Conservation (phyloP, 1,140 invertebrate species). For the Calosoma granatense region DNA sequence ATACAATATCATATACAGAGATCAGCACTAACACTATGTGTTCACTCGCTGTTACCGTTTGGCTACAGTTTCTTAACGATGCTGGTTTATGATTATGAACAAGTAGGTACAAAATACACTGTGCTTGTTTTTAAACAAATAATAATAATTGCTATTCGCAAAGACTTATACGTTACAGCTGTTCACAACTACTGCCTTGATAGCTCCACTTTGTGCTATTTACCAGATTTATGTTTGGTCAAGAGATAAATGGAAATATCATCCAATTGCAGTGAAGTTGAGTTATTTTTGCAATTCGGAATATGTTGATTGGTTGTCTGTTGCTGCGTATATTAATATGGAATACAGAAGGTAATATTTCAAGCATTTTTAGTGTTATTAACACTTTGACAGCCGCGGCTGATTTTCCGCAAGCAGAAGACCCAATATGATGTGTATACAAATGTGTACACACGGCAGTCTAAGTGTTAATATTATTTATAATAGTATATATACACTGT, state of each 20-base stretch:
- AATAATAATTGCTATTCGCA: too few relatives aligned
- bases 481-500: too few relatives aligned
- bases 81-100: conserved; percentile 38
- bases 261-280: conserved; percentile 64
- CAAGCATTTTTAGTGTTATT: background rate
- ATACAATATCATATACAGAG: conserved; percentile 61
- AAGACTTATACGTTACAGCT: conserved; percentile 33
- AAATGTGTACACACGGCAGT: too few relatives aligned
- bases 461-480: too few relatives aligned
- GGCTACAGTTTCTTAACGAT: conserved; percentile 52
- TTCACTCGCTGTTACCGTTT: conserved; percentile 58
- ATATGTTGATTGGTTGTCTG: conserved; percentile 50
- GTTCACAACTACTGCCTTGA: conserved; percentile 29
- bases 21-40: conserved; percentile 50
- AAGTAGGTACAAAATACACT: conserved; percentile 20
- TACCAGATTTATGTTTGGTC: conserved; percentile 52
- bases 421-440: too few relatives aligned
- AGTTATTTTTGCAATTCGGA: conserved; percentile 49
- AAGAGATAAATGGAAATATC: conserved; percentile 52
- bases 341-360: conserved; percentile 61
- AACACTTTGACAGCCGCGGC: background rate
- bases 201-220: conserved; percentile 33
- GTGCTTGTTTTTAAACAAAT: too few relatives aligned
- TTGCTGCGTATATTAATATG: conserved; percentile 62
- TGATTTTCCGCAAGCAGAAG: too few relatives aligned